A percentile compares a stretch with the other conserved stretches of the same genome.
Evolutionary conservation across 2,113 vertebrate species (phyloP).

Genomic region (Cryptomyrus ogoouensis): DNA sequence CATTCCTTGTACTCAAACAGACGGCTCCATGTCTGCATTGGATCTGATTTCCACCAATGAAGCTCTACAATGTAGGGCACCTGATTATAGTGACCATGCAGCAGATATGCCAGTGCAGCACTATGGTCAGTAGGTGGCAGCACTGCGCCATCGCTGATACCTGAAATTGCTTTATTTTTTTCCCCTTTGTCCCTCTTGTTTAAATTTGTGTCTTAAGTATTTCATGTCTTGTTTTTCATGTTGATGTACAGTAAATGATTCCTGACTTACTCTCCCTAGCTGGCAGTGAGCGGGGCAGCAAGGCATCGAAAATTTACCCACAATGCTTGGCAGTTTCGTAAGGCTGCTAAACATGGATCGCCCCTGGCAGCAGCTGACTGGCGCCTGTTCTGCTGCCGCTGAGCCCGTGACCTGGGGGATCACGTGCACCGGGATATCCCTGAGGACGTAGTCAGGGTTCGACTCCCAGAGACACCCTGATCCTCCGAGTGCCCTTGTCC

Average conservation of each 20-base stretch:
- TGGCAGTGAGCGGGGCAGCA: not conserved
- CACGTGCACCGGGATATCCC: not conserved
- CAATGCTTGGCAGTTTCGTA: not conserved
- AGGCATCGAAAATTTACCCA: not conserved
- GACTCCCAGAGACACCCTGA: not conserved
- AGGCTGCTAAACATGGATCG: not conserved
- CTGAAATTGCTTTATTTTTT: not conserved
- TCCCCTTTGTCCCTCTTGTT: not conserved
- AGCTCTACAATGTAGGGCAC: not conserved
- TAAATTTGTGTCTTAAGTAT: not conserved
- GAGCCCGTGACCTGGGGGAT: not conserved
- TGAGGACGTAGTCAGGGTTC: not conserved
- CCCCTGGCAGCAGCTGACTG: not conserved
- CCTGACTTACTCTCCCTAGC: not conserved
- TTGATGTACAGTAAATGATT: not conserved
- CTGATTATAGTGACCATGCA: not conserved
- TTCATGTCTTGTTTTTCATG: not conserved
- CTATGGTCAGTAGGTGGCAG: slow-evolving; percentile 6
- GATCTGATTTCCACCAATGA: not conserved
- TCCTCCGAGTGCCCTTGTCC: not conserved
- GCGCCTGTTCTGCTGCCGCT: not conserved
- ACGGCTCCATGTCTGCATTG: not conserved
- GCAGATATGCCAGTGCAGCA: not conserved
- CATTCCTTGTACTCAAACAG: not conserved
- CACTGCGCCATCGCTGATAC: not conserved